A percentile compares a stretch with the other conserved stretches of the same genome.
phyloP scores from a whole-genome alignment of 2,797 vertebrate genomes.

The Remorina albescens region DNA sequence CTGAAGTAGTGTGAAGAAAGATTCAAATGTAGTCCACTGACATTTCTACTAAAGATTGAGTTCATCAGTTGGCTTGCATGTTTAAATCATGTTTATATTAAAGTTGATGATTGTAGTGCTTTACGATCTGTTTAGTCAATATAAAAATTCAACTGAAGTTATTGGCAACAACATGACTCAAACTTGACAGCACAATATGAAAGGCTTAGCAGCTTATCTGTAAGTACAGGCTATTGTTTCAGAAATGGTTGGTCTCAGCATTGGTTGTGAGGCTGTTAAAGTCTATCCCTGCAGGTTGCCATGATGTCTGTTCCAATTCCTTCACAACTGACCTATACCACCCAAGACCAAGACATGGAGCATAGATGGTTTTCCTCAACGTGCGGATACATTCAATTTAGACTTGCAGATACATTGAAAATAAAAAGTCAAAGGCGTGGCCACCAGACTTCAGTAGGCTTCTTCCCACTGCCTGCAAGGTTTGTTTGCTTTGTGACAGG shows the following conservation, averaged over 20 bases:
- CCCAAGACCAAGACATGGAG: neutral
- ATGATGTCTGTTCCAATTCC: slow-evolving; percentile 12
- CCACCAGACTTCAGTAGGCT: neutral
- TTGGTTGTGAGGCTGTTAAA: slow-evolving; percentile 34
- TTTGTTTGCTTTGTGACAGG: slow-evolving; percentile 26
- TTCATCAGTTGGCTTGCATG: neutral
- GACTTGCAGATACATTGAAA: neutral
- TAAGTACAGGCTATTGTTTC: neutral
- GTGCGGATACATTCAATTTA: neutral
- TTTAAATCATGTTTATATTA: neutral
- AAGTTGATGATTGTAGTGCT: neutral
- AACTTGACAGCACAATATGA: neutral
- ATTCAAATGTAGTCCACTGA: neutral
- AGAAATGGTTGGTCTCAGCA: neutral
- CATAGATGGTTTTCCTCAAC: neutral
- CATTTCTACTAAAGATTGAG: neutral
- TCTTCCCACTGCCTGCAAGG: rapidly evolving
- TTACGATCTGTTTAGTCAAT: neutral
- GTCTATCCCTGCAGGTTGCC: slow-evolving; percentile 23
- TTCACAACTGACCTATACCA: slow-evolving; percentile 2
- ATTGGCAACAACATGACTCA: neutral
- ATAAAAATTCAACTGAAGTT: neutral
- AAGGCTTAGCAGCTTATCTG: neutral
- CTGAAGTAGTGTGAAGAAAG: neutral
- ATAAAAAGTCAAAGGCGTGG: neutral